phyloP scores from a whole-genome alignment of 1,140 invertebrate genomes.

The Thaumatotibia leucotreta region DNA sequence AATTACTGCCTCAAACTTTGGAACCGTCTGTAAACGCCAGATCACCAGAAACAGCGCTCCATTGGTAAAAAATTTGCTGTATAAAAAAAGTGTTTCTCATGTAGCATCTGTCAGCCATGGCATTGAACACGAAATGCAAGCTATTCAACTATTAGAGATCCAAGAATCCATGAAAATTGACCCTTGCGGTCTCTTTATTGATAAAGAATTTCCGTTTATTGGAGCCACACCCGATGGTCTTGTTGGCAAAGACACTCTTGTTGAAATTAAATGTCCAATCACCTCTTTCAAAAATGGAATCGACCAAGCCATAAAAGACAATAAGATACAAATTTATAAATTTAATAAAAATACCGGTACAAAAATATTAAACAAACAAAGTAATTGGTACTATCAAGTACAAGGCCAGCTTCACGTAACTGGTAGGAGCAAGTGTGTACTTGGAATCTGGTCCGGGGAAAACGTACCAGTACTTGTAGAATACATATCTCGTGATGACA shows the following conservation, averaged over 20 bases:
- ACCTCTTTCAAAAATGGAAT: slow-evolving; percentile 9
- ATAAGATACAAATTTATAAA: slow-evolving; percentile 17
- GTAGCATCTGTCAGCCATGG: slow-evolving; percentile 33
- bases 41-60: slow-evolving; percentile 10
- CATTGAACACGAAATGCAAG: too few species aligned
- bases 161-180: slow-evolving; percentile 22
- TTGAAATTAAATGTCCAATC: slow-evolving; percentile 30
- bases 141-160: slow-evolving; percentile 25
- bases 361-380: slow-evolving; percentile 16
- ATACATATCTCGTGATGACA: too few species aligned
- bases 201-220: slow-evolving; percentile 38
- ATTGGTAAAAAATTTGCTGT: slow-evolving; percentile 24
- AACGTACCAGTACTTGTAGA: too few species aligned
- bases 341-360: slow-evolving; percentile 17
- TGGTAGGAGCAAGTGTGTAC: slow-evolving; percentile 14
- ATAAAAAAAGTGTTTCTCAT: too few species aligned
- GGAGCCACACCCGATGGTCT: too few species aligned
- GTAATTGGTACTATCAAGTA: slow-evolving; percentile 26
- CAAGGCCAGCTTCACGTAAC: slow-evolving; percentile 29
- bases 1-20: slow-evolving; percentile 30
- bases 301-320: slow-evolving; percentile 13
- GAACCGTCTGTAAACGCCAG: slow-evolving; percentile 14
- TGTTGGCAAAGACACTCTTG: too few species aligned
- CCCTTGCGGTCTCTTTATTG: slow-evolving; percentile 53
- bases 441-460: slow-evolving; percentile 14